These are phyloP conservation scores for Gasterosteus nipponicus DNA, from an alignment of 2,113 vertebrate genomes.

Conservation along the genomic window DNA sequence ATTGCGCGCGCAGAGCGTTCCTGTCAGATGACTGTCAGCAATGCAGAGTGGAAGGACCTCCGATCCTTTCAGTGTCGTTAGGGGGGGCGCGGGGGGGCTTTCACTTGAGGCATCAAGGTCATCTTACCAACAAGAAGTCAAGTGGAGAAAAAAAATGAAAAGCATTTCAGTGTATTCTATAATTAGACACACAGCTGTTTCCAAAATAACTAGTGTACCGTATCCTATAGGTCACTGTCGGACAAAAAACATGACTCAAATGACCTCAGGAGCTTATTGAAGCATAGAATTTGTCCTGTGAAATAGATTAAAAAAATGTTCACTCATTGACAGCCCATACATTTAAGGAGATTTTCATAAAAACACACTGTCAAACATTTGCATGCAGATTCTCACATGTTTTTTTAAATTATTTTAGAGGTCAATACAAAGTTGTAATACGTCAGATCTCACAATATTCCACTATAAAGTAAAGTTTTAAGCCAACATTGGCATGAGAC, in stretches of 20 bases:
- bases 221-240: neutral
- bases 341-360: neutral
- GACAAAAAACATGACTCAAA: neutral
- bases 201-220: slow-evolving; percentile 6
- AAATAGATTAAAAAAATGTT: neutral
- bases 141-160: neutral
- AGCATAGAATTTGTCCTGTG: neutral
- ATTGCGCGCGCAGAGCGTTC: neutral
- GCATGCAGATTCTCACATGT: neutral
- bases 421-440: neutral
- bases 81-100: neutral
- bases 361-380: neutral
- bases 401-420: neutral
- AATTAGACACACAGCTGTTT: slow-evolving; percentile 22
- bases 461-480: neutral
- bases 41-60: fast-evolving
- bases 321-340: neutral
- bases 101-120: neutral
- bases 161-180: neutral
- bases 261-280: neutral
- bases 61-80: neutral
- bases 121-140: neutral
- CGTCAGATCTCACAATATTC: neutral
- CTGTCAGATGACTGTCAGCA: slow-evolving; percentile 58
- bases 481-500: neutral